phyloP scores from a whole-genome alignment of 2,797 vertebrate genomes.

The Anableps anableps region DNA sequence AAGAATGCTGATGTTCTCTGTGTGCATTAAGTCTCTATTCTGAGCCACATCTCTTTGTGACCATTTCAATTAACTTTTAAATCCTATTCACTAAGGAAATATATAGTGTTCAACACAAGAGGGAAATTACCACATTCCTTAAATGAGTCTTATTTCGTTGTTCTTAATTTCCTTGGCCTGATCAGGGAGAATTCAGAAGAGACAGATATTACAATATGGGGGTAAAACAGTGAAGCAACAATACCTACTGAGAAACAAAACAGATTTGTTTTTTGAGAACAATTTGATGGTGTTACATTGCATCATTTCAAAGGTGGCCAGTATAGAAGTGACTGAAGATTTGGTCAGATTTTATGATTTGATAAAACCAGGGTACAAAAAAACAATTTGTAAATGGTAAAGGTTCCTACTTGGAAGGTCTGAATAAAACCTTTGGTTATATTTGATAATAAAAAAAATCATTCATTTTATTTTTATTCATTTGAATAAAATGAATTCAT shows the following conservation, averaged over 20 bases:
- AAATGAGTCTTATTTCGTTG: not conserved
- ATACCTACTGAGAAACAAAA: not conserved
- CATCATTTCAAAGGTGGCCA: not conserved
- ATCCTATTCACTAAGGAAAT: not conserved
- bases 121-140: not conserved
- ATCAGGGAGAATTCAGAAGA: not conserved
- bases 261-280: not conserved
- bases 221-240: not conserved
- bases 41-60: too few species aligned
- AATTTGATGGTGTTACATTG: not conserved
- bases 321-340: not conserved
- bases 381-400: not conserved
- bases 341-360: not conserved
- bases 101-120: not conserved
- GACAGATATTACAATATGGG: not conserved
- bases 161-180: not conserved
- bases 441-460: not conserved
- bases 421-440: not conserved
- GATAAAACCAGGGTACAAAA: not conserved
- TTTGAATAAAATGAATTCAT: too few species aligned
- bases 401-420: not conserved
- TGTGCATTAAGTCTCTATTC: not conserved
- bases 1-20: not conserved
- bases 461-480: too few species aligned
- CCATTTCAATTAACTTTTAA: too few species aligned